Base-by-base conservation (phyloP, 2,888 invertebrate species). In the Pollenia amentaria region DNA sequence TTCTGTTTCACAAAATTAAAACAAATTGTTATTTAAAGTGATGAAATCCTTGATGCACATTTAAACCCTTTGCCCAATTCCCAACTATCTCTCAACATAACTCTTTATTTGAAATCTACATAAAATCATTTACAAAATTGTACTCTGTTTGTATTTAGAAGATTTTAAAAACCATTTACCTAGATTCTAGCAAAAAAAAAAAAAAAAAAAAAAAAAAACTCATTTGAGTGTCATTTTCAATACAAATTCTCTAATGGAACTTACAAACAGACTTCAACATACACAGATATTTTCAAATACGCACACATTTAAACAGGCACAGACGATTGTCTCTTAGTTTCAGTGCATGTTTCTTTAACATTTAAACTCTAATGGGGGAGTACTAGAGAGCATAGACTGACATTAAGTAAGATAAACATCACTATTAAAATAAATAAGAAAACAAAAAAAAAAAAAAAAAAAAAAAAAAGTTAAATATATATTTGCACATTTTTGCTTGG, bases 331-430 rank as follows among this genome's bases (percentile, higher is more conserved):
- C 18, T 18, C 29, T 57, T 40, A 55, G 44, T 21, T 7, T 11
- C n/a, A 48, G 46, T 55, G 29, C 40, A 16, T 44, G 21, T 53
- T 48, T 18, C n/a, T 72, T 53, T 48, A 70, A 18, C 79, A 79
- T 62, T 44, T 72, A 42, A 79, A 65, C 80, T 73, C 60, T 29
- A 29, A 29, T 14, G 57, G 67, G 29, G 51, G 46, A 67, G 38
- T 78, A n/a, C 57, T 53, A 60, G 18, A 48, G 48, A 48, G 48
- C 44, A 65, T 29, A 67, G 65, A 67, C 72, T 78, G 72, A 84
- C 84, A 78, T 57, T 78, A 78, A 78, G 73, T 73, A 67, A 78
- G 78, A 84, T 84, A 78, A 84, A 78, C 78, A 84, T 84, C 78
- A 84, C 72, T 78, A 75, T 75, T 75, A 67, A 69, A 82, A 67